These are phyloP conservation scores for Prietella phreatophila DNA, from an alignment of 2,113 vertebrate genomes.

Conservation along the genomic window DNA sequence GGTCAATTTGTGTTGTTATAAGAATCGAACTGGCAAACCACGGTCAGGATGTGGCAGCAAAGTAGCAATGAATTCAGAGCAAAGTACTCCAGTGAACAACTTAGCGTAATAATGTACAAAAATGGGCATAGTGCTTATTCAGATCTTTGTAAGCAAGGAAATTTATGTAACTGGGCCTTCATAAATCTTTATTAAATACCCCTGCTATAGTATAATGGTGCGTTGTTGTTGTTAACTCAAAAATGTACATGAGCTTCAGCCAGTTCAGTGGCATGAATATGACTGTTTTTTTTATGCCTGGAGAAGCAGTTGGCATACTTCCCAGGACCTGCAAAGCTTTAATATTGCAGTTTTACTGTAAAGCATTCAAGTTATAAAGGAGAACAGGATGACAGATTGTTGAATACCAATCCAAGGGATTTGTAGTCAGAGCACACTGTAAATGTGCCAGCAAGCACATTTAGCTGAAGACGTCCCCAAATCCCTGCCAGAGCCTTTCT, in stretches of 20 bases:
- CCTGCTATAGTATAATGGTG: too few relatives aligned
- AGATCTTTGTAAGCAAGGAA: not conserved
- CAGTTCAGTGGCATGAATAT: not conserved
- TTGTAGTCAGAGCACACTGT: not conserved
- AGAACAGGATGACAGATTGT: constrained; percentile 24
- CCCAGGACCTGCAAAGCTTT: not conserved
- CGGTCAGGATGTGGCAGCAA: not conserved
- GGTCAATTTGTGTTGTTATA: not conserved
- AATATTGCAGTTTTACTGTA: constrained; percentile 5
- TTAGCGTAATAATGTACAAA: not conserved
- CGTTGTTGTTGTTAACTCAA: not conserved
- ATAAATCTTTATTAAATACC: not conserved
- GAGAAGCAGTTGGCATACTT: not conserved
- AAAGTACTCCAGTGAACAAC: not conserved
- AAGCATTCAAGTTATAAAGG: not conserved
- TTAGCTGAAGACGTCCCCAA: not conserved
- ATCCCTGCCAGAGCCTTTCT: not conserved
- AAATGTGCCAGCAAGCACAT: constrained; percentile 16
- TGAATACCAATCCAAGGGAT: not conserved
- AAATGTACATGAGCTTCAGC: not conserved
- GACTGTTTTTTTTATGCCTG: not conserved
- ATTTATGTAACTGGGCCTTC: not conserved
- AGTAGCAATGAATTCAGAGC: not conserved
- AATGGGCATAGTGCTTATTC: not conserved
- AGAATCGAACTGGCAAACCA: not conserved